Percentiles rank a stretch among this genome's conserved stretches.
Conservation (phyloP, 2,888 invertebrate genomes). For the Baccha elongata region DNA sequence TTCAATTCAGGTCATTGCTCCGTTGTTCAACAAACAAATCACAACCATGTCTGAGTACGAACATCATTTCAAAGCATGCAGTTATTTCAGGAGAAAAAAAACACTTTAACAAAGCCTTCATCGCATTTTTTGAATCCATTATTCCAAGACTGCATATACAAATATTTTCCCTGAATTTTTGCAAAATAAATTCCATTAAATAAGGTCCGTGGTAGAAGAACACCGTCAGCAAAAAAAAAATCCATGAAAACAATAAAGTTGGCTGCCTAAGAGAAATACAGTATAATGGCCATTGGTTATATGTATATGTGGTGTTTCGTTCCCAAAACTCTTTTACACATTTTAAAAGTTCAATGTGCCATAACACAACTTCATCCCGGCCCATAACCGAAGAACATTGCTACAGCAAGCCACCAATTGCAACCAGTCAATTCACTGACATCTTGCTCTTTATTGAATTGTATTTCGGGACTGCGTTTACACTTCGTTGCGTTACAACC, state of each 20-base stretch:
- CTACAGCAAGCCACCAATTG: conserved; percentile 45
- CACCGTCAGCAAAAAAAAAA: background rate
- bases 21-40: no score
- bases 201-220: conserved; percentile 1
- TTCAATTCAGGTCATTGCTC: no score
- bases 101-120: background rate
- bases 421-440: conserved; percentile 55
- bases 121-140: background rate
- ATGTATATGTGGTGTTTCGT: background rate
- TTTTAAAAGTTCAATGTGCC: conserved; percentile 53
- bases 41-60: no score
- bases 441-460: conserved; percentile 54
- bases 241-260: conserved; percentile 47
- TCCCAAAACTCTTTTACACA: background rate
- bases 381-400: conserved; percentile 14
- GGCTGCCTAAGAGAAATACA: conserved; percentile 5
- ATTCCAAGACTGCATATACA: background rate
- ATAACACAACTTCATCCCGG: conserved; percentile 34
- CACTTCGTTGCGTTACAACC: conserved; percentile 24
- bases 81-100: background rate
- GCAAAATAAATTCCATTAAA: conserved; percentile 49
- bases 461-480: conserved; percentile 31
- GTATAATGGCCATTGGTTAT: conserved; percentile 12
- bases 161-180: conserved; percentile 31
- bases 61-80: background rate